These are phyloP conservation scores for Halcyon leucocephala DNA, from an alignment of 2,797 vertebrate genomes.

Conservation along the genomic window DNA sequence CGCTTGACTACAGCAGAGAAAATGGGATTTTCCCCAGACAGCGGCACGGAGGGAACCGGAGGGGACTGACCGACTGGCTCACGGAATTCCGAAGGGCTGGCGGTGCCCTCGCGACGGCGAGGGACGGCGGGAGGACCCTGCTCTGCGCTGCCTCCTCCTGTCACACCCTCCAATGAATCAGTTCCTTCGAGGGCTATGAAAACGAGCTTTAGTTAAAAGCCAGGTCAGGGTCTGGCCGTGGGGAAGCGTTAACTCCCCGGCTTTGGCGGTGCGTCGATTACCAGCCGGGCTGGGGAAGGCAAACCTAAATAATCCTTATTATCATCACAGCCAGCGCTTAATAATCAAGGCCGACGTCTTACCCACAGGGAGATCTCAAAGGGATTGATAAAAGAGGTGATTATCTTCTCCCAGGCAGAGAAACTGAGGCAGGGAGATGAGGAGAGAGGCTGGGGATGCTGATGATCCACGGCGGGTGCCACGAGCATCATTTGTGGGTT, in stretches of 20 bases:
- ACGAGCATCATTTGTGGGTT: fast-evolving
- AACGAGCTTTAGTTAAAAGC: constrained; percentile 5
- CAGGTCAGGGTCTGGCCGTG: not conserved
- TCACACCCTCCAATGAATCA: not conserved
- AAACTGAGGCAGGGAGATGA: constrained; percentile 5
- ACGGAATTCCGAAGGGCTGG: not conserved
- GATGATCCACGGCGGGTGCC: not conserved
- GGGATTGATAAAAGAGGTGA: not conserved
- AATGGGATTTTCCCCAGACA: not conserved
- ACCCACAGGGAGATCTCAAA: not conserved
- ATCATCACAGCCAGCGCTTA: not conserved
- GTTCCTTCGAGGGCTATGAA: not conserved
- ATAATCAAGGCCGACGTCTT: not conserved
- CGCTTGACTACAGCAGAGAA: not conserved
- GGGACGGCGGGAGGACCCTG: fast-evolving
- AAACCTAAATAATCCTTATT: not conserved
- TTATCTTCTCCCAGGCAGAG: not conserved
- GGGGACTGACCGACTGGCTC: not conserved
- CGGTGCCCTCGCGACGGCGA: fast-evolving
- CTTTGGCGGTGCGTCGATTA: not conserved
- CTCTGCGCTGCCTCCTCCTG: not conserved
- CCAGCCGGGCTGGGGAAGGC: not conserved
- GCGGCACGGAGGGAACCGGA: not conserved
- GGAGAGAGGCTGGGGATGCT: fast-evolving
- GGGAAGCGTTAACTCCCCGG: not conserved